phyloP scores from a whole-genome alignment of 2,888 invertebrate species.

The Aleiodes alternator region DNA sequence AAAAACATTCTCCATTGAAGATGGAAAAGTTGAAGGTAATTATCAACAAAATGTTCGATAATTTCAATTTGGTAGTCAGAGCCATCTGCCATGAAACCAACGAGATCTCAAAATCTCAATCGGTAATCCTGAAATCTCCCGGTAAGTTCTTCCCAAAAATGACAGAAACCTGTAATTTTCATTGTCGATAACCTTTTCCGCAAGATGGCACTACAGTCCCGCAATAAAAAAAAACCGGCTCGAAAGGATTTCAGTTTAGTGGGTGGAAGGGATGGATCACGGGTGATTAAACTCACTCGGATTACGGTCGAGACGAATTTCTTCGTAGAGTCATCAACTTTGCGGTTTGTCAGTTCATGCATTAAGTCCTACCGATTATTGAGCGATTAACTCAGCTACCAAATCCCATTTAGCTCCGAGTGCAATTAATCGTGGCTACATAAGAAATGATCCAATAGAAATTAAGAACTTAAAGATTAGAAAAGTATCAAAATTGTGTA shows the following conservation, averaged over 20 bases:
- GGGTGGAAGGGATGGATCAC: constrained; percentile 23
- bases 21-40: too few relatives aligned
- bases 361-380: constrained; percentile 43
- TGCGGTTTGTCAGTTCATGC: constrained; percentile 44
- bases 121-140: neutral
- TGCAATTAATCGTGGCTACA: constrained; percentile 1
- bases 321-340: constrained; percentile 26
- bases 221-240: neutral
- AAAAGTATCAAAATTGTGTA: too few relatives aligned
- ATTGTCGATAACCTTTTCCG: neutral
- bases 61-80: too few relatives aligned
- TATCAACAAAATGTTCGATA: too few relatives aligned
- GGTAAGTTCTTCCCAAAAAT: neutral
- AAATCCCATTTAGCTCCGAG: neutral
- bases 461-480: too few relatives aligned
- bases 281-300: constrained; percentile 44
- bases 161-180: constrained; percentile 7
- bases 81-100: neutral
- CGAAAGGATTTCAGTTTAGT: neutral
- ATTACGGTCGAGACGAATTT: constrained; percentile 12
- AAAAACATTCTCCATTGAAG: too few relatives aligned
- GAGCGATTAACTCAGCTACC: constrained; percentile 40
- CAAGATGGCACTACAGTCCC: neutral
- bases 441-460: neutral
- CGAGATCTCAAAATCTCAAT: neutral